Percentiles rank a stretch among this genome's conserved stretches.
phyloP scores from a whole-genome alignment of 2,888 invertebrate genomes.

The Carabus problematicus region DNA sequence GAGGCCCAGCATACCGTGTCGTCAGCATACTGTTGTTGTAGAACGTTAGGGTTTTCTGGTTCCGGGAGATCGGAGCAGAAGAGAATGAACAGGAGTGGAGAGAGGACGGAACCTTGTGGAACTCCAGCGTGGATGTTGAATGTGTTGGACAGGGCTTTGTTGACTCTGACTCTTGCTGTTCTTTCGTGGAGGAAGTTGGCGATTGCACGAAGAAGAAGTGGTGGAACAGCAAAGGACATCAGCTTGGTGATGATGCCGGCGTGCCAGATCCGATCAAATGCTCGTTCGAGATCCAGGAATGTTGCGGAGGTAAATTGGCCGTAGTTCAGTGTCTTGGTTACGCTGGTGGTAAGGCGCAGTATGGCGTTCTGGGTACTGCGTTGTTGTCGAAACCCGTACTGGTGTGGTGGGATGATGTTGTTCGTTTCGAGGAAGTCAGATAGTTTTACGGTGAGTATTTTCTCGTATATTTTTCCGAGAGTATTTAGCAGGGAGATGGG shows the following conservation, averaged over 20 bases:
- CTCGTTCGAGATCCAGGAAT: no score
- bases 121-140: no score
- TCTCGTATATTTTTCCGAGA: conserved; percentile 6
- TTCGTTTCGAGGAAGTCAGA: not conserved
- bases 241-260: conserved; percentile 8
- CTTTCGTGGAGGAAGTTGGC: not conserved
- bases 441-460: not conserved
- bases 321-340: no score
- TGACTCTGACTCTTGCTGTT: no score
- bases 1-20: conserved; percentile 6
- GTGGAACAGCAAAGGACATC: not conserved
- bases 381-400: no score
- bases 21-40: conserved; percentile 12
- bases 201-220: not conserved
- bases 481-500: conserved; percentile 9
- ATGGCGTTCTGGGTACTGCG: no score
- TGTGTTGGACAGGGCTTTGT: not conserved
- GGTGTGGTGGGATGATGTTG: not conserved
- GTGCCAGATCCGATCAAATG: no score
- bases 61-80: not conserved
- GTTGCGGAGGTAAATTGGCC: no score
- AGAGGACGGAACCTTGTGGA: not conserved
- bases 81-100: not conserved
- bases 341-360: no score
- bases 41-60: not conserved